Percentiles rank a stretch among this genome's conserved stretches.
Conservation (phyloP, 2,113 vertebrate species). For the Tylochromis polylepis region DNA sequence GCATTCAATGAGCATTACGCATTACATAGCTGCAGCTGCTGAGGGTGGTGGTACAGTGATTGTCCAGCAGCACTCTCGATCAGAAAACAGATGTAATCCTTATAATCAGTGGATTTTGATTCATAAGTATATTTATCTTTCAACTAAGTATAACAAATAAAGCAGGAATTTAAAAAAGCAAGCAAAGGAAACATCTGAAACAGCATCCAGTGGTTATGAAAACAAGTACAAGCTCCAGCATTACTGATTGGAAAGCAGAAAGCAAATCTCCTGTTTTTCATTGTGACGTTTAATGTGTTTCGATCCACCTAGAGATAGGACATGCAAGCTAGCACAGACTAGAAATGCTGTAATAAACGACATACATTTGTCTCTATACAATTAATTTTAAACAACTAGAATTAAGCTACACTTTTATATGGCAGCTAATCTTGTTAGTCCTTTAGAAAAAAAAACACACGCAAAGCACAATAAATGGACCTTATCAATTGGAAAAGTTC, state of each 20-base stretch:
- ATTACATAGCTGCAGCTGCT: conserved; percentile 39
- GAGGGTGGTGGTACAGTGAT: conserved; percentile 8
- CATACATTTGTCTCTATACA: neutral
- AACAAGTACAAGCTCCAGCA: neutral
- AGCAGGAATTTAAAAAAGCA: conserved; percentile 1
- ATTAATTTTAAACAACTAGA: neutral
- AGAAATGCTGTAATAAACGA: neutral
- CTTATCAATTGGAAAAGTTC: neutral
- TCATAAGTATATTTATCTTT: conserved; percentile 21
- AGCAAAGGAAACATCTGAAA: neutral
- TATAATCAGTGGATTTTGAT: conserved; percentile 43
- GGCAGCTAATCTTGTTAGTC: neutral
- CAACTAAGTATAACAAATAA: neutral
- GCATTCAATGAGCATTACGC: neutral
- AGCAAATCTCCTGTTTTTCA: neutral
- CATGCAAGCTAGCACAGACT: neutral
- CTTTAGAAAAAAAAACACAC: neutral
- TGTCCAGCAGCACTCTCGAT: conserved; percentile 9
- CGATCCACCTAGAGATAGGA: neutral
- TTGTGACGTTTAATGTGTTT: neutral
- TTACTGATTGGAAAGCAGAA: neutral
- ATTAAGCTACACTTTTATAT: neutral
- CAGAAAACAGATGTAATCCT: conserved; percentile 28
- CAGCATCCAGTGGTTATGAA: neutral
- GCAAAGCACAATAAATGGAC: neutral